A percentile compares a stretch with the other conserved stretches of the same genome.
These are phyloP conservation scores for Brachionus sp. DNA, from an alignment of 1,140 invertebrate genomes.

Conservation along the genomic window DNA sequence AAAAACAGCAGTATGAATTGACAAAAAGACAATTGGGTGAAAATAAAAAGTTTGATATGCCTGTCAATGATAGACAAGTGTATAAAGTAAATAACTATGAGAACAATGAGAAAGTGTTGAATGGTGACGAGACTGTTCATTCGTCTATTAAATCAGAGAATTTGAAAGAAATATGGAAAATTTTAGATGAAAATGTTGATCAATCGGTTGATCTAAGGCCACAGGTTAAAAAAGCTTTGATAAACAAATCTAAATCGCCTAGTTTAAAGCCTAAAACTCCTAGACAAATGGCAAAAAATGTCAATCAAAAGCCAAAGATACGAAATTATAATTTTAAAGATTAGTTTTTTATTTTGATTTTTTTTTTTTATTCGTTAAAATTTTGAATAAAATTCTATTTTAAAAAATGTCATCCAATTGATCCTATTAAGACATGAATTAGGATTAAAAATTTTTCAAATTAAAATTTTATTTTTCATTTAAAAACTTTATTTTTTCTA, in stretches of 20 bases:
- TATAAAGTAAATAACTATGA: slow-evolving; percentile 8
- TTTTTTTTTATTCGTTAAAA: background rate
- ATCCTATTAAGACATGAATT: no score
- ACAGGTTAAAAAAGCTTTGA: slow-evolving; percentile 15
- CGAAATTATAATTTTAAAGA: slow-evolving; percentile 39
- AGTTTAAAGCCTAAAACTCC: slow-evolving; percentile 30
- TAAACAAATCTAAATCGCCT: background rate
- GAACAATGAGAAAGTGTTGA: background rate
- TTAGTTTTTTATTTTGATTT: background rate
- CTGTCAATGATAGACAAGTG: background rate
- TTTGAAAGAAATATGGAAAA: slow-evolving; percentile 42
- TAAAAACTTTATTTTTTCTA: no score
- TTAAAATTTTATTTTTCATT: no score
- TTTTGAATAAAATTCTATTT: no score
- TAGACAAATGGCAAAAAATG: background rate
- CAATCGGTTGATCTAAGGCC: background rate
- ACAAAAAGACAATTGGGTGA: slow-evolving; percentile 51
- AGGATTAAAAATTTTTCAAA: no score
- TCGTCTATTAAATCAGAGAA: slow-evolving; percentile 31
- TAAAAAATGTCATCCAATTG: no score
- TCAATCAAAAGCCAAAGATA: slow-evolving; percentile 16
- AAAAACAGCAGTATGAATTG: slow-evolving; percentile 55
- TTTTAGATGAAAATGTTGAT: slow-evolving; percentile 22
- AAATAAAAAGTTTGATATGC: background rate
- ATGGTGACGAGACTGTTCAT: background rate